Conservation (phyloP, 92 coral and sea anemone species). For the Heliopora coerulea region DNA sequence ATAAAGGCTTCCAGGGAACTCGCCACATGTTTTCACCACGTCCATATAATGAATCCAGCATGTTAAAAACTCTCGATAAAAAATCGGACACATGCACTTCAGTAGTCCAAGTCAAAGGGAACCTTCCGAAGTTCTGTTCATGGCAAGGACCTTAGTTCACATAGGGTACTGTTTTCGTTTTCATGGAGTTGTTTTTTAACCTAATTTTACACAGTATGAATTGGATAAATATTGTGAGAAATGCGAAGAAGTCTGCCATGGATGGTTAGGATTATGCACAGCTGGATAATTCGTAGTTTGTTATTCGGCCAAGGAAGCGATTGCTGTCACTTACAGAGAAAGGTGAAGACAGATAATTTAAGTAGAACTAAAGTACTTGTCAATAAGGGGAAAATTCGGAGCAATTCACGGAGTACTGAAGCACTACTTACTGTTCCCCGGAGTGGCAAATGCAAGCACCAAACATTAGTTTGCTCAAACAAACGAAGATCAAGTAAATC, state of each 20-base stretch:
- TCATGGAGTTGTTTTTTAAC: constrained; percentile 15
- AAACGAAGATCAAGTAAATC: no score
- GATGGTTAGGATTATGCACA: constrained; percentile 19
- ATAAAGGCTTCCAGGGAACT: neutral
- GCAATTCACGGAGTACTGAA: constrained; percentile 11
- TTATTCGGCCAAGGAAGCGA: constrained; percentile 35
- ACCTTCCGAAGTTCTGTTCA: neutral
- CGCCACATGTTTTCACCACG: constrained; percentile 35
- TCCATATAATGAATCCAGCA: constrained; percentile 25
- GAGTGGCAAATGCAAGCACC: neutral
- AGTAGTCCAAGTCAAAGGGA: neutral
- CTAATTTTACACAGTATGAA: constrained; percentile 22
- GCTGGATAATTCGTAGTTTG: constrained; percentile 20
- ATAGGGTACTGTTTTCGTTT: neutral
- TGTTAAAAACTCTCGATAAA: constrained; percentile 10
- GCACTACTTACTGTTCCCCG: neutral
- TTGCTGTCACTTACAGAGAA: constrained; percentile 24
- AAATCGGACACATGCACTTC: neutral
- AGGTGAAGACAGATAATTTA: constrained; percentile 42
- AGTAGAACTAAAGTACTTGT: constrained; percentile 43
- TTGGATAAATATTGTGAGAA: constrained; percentile 31
- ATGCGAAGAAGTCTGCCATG: neutral
- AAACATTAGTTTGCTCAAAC: no score
- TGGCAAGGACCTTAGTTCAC: neutral
- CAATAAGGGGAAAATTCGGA: neutral